These are phyloP conservation scores for Shargacucullia verbasci DNA, from an alignment of 2,888 invertebrate species.

Conservation along the genomic window DNA sequence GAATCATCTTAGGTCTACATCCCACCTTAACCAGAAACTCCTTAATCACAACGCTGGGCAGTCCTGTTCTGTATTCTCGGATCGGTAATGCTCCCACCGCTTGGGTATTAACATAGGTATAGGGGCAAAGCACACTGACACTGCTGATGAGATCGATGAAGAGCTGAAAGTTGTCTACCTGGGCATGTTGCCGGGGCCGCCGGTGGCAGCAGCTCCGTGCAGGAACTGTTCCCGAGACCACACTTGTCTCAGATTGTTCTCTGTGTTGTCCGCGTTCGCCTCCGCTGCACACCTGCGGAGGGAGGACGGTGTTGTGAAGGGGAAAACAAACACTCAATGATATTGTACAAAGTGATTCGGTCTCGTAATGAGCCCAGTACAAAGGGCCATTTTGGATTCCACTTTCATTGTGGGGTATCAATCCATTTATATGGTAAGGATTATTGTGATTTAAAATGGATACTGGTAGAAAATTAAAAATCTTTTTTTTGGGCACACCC, in stretches of 20 bases:
- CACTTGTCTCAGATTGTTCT: conserved; percentile 80
- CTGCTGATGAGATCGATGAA: background rate
- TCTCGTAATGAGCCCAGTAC: background rate
- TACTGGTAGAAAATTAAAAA: background rate
- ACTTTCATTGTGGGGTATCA: conserved; percentile 27
- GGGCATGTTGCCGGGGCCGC: conserved; percentile 87
- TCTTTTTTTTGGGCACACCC: no score
- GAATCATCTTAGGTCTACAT: no score
- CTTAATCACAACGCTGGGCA: no score
- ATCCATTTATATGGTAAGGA: conserved; percentile 17
- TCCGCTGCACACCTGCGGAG: conserved; percentile 63
- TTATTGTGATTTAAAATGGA: background rate
- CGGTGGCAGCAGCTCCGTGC: conserved; percentile 92
- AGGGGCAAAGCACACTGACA: no score
- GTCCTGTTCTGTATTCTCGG: no score
- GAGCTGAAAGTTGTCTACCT: conserved; percentile 53
- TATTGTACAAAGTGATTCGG: conserved; percentile 20
- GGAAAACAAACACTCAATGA: conserved; percentile 37
- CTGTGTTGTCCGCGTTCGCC: conserved; percentile 59
- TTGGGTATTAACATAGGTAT: no score
- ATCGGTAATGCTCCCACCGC: no score
- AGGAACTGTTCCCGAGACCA: conserved; percentile 94
- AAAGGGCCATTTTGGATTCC: conserved; percentile 30
- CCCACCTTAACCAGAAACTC: no score
- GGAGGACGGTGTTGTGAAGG: conserved; percentile 31